Evolutionary conservation across 35 echinoderm and acorn worm species (phyloP), one percentile per base, ranked within the genome.

Genomic region (Lytechinus variegatus): DNA sequence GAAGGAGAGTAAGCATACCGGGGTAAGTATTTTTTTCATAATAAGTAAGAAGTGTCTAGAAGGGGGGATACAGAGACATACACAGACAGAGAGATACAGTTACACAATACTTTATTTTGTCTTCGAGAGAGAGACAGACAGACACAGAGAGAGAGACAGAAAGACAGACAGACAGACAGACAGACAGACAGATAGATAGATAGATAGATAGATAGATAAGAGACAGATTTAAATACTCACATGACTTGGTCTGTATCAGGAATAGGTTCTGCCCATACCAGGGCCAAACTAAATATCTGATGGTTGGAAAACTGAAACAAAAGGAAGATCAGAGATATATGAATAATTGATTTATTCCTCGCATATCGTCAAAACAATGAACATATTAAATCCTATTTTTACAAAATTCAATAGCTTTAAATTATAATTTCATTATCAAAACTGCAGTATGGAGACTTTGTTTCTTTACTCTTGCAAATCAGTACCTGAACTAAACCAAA

Each of bases 261-360:
- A n/a, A 97, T 94, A 72, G 98, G 97, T 94, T 99, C 98, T 86
- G 97, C 98, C 98, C 98, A 99, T 5, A 99, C 97, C 9, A 97
- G 88, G 61, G 97, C 95, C 53, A 99, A 86, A 9, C 94, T 94
- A 28, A 96, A 98, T 3, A 97, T 87, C 52, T 97, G 96, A 94
- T 99, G 98, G 29, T 72, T 97, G 52, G 96, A 72, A 87, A 97
- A 97, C 98, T 99, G 95, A 8, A 66, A 54, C 14, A 52, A 90
- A 90, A 90, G 52, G 2, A 52, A 90, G 87, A 89, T 2, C 33
- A 44, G 33, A 44, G 33, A 44, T 44, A 44, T 44, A 44, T 44
- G 33, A 10, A 89, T 89, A 28, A 28, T 12, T 11, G 56, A 71
- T 71, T 71, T 21, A 71, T 21, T 5, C 24, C 13, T 21, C 61